Conservation (phyloP, 1,140 invertebrate species). For the Musca vetustissima region DNA sequence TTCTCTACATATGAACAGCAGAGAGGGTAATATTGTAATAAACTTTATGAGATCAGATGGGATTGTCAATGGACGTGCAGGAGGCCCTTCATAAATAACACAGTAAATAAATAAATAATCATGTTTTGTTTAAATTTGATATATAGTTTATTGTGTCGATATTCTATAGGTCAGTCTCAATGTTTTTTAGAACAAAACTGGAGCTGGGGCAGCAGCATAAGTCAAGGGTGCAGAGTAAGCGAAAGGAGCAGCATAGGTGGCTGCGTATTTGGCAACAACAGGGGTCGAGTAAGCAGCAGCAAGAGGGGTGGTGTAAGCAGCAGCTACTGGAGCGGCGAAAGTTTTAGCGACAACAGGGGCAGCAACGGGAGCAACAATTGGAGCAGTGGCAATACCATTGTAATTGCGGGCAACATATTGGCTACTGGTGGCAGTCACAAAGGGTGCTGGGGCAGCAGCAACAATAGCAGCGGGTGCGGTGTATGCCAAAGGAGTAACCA, state of each 20-base stretch:
- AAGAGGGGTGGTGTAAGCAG: too few species aligned
- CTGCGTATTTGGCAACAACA: constrained; percentile 1
- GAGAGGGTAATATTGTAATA: too few species aligned
- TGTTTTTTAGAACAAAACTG: not conserved
- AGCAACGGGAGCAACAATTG: constrained; percentile 20
- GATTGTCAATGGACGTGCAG: too few species aligned
- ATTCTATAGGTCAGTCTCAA: not conserved
- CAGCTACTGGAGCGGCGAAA: not conserved
- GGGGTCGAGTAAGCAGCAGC: constrained; percentile 14
- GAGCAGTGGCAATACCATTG: constrained; percentile 45
- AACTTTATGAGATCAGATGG: too few species aligned
- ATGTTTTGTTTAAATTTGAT: not conserved
- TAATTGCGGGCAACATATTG: constrained; percentile 57
- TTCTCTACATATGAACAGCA: too few species aligned
- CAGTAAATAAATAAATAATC: too few species aligned
- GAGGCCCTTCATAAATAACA: too few species aligned
- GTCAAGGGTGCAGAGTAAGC: constrained; percentile 23
- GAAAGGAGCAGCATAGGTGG: constrained; percentile 37
- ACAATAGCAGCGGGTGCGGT: constrained; percentile 35
- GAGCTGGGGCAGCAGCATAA: not conserved
- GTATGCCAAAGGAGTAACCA: constrained; percentile 36
- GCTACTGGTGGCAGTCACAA: constrained; percentile 57
- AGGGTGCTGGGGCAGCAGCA: constrained; percentile 44
- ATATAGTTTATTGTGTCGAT: not conserved
- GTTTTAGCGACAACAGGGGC: constrained; percentile 1